These are phyloP conservation scores for Acipenser oxyrinchus DNA, from an alignment of 2,797 vertebrate species.

Conservation along the genomic window DNA sequence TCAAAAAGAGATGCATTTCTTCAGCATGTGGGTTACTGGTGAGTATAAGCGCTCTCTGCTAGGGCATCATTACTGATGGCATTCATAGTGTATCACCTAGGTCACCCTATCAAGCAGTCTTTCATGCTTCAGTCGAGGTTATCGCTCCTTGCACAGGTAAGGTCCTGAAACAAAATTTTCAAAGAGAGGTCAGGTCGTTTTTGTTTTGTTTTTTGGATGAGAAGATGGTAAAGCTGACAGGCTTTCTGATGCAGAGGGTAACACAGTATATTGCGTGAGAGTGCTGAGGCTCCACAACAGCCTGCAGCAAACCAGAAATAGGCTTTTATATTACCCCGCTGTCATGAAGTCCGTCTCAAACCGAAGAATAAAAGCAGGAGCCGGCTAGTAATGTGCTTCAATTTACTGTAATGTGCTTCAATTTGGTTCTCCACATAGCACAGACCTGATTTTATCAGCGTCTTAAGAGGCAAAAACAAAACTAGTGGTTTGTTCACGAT, in stretches of 20 bases:
- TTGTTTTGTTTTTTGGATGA: too few relatives aligned
- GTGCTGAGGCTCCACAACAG: not conserved
- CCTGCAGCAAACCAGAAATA: not conserved
- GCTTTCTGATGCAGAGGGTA: constrained; percentile 1
- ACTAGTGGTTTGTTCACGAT: not conserved
- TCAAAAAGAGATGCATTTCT: too few relatives aligned
- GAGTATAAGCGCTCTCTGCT: too few relatives aligned
- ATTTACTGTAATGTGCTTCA: constrained; percentile 5
- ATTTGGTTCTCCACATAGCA: not conserved
- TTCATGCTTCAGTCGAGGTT: too few relatives aligned
- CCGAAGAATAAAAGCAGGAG: not conserved
- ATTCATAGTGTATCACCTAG: too few relatives aligned
- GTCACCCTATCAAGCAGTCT: too few relatives aligned
- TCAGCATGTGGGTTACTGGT: too few relatives aligned
- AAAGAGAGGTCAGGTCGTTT: constrained; percentile 4
- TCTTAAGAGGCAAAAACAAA: not conserved
- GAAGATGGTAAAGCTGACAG: not conserved
- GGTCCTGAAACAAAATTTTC: not conserved
- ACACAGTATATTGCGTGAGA: not conserved
- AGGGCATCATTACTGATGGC: too few relatives aligned
- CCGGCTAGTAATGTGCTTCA: too few relatives aligned
- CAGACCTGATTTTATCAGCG: not conserved
- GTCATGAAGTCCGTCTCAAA: not conserved
- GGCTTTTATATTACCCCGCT: not conserved
- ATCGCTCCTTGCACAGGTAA: not conserved